Evolutionary conservation across 2,888 invertebrate species (phyloP).

Genomic region (Microctonus hyperodae): DNA sequence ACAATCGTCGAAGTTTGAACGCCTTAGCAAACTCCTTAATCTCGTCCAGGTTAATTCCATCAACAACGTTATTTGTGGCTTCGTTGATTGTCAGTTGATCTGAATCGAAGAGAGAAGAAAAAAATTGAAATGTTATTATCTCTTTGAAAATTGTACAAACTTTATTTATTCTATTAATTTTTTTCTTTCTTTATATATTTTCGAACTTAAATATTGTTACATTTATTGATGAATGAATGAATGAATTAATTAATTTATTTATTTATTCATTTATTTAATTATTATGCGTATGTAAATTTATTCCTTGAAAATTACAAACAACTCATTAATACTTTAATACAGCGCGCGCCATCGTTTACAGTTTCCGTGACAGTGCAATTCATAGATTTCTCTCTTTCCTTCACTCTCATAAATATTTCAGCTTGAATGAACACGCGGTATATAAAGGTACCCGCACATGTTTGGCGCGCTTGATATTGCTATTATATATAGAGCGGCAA

Average conservation of each 20-base stretch:
- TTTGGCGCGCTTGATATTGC: constrained; percentile 27
- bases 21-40: constrained; percentile 98
- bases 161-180: not conserved
- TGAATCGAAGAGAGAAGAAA: constrained; percentile 56
- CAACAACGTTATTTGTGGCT: constrained; percentile 92
- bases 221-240: no score
- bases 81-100: constrained; percentile 94
- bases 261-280: constrained; percentile 38
- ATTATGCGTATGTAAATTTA: not conserved
- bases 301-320: not conserved
- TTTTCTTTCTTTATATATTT: no score
- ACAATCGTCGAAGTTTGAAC: constrained; percentile 91
- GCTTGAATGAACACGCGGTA: constrained; percentile 40
- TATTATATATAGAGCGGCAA: constrained; percentile 3
- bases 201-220: no score
- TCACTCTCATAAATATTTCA: constrained; percentile 49
- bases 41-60: constrained; percentile 96
- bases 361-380: not conserved
- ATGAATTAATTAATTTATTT: not conserved
- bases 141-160: not conserved
- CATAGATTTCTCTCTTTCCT: not conserved
- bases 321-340: not conserved
- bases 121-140: constrained; percentile 9
- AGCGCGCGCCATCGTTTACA: not conserved
- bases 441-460: constrained; percentile 43